Evolutionary conservation across 2,797 vertebrate genomes (phyloP), one percentile per base, ranked within the genome.

Genomic region (Sarcophilus harrisii): DNA sequence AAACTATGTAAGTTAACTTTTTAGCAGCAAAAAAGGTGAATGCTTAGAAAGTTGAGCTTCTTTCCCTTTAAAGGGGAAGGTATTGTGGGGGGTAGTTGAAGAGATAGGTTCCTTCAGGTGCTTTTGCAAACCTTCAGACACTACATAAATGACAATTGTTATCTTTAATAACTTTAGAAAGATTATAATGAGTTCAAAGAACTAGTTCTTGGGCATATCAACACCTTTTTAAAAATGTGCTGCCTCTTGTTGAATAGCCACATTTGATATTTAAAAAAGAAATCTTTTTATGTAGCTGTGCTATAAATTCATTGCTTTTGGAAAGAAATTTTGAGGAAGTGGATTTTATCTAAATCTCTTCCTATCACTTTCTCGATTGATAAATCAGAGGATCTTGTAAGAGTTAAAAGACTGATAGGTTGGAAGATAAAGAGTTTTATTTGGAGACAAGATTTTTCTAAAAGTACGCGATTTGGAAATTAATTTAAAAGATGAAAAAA

Each of bases 231-330:
- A n/a, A 1, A 38, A 16, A 93, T 73, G 58, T 87, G 6, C 49
- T 57, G 32, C 94, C 4, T 60, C 0, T 29, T 90, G 0, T 66
- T 92, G 28, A 87, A 73, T 45, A 28, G 29, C 32, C 18, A 54
- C 59, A 21, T 27, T 93, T 92, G 62, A 66, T 94, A n/a, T 90
- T 52, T 96, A 99, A 49, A 57, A 57, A 57, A 57, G 18, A 57
- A 14, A 87, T 38, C 6, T 81, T 45, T 81, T 38, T 87, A 12
- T 87, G 73, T 87, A 49, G 73, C 38, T 28, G 38, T 27, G n/a
- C 18, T 38, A 55, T 55, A 87, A 49, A 45, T 11, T 38, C 18
- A 45, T 73, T 21, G 2, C 21, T 81, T 81, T 38, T 81, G n/a
- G 66, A 81, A 81, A 81, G 38, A 24, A 81, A 87, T 24, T 38